Conservation (phyloP, 2,797 vertebrate species). For the Anguilla obscura region DNA sequence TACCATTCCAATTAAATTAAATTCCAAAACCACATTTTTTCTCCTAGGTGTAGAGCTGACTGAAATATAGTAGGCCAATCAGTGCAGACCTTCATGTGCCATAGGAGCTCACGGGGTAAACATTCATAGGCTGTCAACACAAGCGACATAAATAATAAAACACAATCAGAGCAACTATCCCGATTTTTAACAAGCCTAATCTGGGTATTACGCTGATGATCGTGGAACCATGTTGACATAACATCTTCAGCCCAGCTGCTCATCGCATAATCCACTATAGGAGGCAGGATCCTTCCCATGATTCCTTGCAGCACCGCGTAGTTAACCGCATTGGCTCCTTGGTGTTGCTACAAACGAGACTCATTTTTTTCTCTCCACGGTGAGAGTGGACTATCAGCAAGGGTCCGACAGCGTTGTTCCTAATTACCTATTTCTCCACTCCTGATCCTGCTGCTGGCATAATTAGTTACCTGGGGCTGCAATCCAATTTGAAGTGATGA, state of each 20-base stretch:
- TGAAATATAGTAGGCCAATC: not conserved
- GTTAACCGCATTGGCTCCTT: conserved; percentile 73
- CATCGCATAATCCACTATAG: conserved; percentile 77
- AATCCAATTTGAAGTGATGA: conserved; percentile 99
- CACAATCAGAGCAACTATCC: conserved; percentile 60
- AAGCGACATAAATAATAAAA: conserved; percentile 31
- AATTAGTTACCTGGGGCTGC: conserved; percentile 99
- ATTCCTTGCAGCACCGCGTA: conserved; percentile 67
- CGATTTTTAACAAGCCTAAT: conserved; percentile 74
- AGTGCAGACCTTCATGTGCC: not conserved
- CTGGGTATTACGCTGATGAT: conserved; percentile 71
- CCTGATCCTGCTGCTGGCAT: conserved; percentile 98
- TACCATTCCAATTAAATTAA: conserved; percentile 41
- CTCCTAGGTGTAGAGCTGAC: not conserved
- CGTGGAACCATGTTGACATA: conserved; percentile 75
- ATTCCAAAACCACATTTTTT: conserved; percentile 36
- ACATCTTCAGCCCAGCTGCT: conserved; percentile 80
- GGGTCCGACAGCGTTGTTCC: conserved; percentile 96
- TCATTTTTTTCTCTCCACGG: conserved; percentile 59
- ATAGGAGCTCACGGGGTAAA: not conserved
- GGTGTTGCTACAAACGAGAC: conserved; percentile 71
- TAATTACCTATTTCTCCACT: conserved; percentile 99
- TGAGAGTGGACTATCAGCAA: conserved; percentile 91
- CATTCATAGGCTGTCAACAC: not conserved
- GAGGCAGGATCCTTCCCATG: conserved; percentile 73